Conservation (phyloP, 2,113 vertebrate genomes). For the Tylochromis polylepis region DNA sequence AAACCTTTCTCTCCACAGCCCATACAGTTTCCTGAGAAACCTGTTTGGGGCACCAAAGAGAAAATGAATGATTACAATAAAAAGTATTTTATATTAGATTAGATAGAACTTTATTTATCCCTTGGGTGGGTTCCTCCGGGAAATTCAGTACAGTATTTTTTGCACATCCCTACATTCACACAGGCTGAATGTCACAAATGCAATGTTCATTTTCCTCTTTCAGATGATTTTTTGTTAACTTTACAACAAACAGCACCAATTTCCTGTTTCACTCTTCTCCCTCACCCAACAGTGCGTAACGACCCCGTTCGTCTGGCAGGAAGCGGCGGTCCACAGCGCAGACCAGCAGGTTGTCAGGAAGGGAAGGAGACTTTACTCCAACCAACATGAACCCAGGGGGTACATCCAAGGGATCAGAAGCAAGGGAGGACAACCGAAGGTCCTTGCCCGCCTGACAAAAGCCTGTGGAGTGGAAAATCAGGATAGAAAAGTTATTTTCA, state of each 20-base stretch:
- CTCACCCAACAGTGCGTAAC: constrained; percentile 90
- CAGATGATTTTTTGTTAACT: neutral
- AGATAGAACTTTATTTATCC: no score
- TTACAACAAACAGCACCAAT: neutral
- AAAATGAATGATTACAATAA: neutral
- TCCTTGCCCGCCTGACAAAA: constrained; percentile 96
- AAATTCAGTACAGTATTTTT: no score
- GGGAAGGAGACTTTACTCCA: constrained; percentile 84
- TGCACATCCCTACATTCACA: neutral
- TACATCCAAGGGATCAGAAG: constrained; percentile 82
- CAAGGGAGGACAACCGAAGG: constrained; percentile 83
- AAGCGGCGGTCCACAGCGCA: constrained; percentile 92
- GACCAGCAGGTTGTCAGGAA: constrained; percentile 87
- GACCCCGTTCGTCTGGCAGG: constrained; percentile 89
- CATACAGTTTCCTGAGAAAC: constrained; percentile 93
- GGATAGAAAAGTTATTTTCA: neutral
- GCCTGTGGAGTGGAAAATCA: constrained; percentile 40
- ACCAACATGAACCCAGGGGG: constrained; percentile 86
- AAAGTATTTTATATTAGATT: no score
- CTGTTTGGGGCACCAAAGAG: constrained; percentile 49
- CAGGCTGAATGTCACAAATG: neutral
- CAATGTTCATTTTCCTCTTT: neutral
- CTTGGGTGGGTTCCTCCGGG: no score
- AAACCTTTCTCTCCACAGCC: constrained; percentile 97
- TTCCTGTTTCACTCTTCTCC: neutral